Base-by-base conservation (phyloP, 92 coral and sea anemone genomes). In the Phymanthus crucifer region DNA sequence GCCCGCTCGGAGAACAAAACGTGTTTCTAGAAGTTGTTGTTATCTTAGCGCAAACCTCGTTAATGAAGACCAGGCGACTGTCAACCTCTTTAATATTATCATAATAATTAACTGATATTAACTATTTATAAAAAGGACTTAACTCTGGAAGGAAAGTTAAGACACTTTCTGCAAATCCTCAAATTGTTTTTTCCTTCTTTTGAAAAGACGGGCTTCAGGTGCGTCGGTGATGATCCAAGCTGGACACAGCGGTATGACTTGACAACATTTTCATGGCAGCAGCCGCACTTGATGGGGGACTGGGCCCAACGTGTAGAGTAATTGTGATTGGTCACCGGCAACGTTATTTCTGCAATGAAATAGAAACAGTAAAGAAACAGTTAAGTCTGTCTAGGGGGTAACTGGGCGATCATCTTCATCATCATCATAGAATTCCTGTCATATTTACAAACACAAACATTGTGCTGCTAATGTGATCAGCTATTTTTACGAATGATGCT, bases 101-200 rank as follows among this genome's bases (percentile, higher is more conserved):
- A 61, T 61, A 21, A 61, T 27, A 61, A 61, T 61, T 61, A 24
- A 24, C 26, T 61, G n/a, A n/a, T n/a, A n/a, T 43, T 76, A 56
- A 33, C 14, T 31, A 21, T 4, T 61, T 82, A 73, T 65, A 73
- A 64, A 82, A 73, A 82, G 1, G 86, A 61, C 74, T 82, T 82
- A 24, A 82, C 86, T 74, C 86, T 82, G 40, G 86, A 56, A 9
- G 80, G 86, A 40, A 65, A 82, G 32, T 75, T 81, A 23, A 92
- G 85, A 65, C 98, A 94, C 77, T 87, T 90, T 21, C 97, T 82
- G 71, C 98, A 94, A 68, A 92, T 78, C 35, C 98, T 90, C 86
- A 92, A 58, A 83, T 86, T 89, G 21, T 75, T 81, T 40, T 78
- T 87, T 0, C 80, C 81, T 66, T 94, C 94, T 37, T 84, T 86